Evolutionary conservation across 2,888 invertebrate species (phyloP), one percentile per base, ranked within the genome.

Genomic region (Willowsia nigromaculata): DNA sequence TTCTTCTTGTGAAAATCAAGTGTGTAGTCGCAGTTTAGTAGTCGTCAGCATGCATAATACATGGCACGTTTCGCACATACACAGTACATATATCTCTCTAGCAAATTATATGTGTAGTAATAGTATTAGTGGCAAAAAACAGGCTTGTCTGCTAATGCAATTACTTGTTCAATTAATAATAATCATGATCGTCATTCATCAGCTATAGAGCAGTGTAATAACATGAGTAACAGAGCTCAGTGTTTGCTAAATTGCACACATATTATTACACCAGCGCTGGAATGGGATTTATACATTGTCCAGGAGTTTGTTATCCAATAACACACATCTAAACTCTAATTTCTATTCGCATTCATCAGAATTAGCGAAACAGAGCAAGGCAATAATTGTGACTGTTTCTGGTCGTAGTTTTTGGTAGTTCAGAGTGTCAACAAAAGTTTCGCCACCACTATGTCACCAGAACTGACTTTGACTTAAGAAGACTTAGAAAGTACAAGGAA

Each of bases 161-260:
- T 88, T 88, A 84, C 88, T 78, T 53, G 83, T 88, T 78, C 88
- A 88, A 88, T 88, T 88, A 83, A 88, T 84, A 68, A 76, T 85
- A 53, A 53, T 76, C 76, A 76, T 76, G 25, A 76, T 27, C 53
- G n/a, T 50, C 40, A 43, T 40, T n/a, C 37, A 33, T 1, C 30
- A n/a, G 1, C 4, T 15, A 33, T 27, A 43, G 47, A 47, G 47
- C 15, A 40, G 40, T 11, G 9, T 7, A 50, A 11, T 18, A 74
- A 74, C 74, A 27, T 53, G 76, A 22, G 18, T n/a, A n/a, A n/a
- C n/a, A n/a, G n/a, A n/a, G n/a, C n/a, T n/a, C n/a, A 50, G 50
- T 13, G 62, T 50, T 76, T 47, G 30, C 50, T 50, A 18, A 50
- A 76, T 50, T 50, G 53, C 76, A 76, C 76, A 50, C 30, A 43